Conservation (phyloP, 2,888 invertebrate species). For the Panopea generosa region DNA sequence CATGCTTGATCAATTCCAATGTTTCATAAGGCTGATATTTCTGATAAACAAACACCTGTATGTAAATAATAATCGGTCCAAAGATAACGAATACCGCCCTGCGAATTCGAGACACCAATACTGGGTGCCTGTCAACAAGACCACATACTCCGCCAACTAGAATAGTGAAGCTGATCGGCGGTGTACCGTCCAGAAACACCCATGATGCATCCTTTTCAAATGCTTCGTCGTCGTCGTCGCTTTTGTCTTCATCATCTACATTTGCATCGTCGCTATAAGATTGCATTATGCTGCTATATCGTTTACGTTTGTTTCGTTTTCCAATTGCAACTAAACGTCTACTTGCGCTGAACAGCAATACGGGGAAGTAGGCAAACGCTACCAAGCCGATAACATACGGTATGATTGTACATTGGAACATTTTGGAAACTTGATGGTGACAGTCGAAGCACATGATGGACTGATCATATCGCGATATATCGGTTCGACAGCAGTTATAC, state of each 20-base stretch:
- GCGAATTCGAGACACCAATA: constrained; percentile 29
- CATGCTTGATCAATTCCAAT: constrained; percentile 37
- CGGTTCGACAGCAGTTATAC: constrained; percentile 47
- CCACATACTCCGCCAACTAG: constrained; percentile 36
- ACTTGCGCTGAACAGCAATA: constrained; percentile 22
- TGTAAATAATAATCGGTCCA: constrained; percentile 31
- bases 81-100: constrained; percentile 24
- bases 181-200: constrained; percentile 32
- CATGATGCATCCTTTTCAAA: too few relatives aligned
- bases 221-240: background rate
- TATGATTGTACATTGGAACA: constrained; percentile 35
- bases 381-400: constrained; percentile 38
- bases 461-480: background rate
- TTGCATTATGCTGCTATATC: too few relatives aligned
- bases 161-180: constrained; percentile 31
- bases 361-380: constrained; percentile 43
- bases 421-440: constrained; percentile 13
- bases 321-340: background rate
- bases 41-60: constrained; percentile 34
- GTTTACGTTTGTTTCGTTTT: background rate
- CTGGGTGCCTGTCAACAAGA: constrained; percentile 21
- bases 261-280: too few relatives aligned
- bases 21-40: constrained; percentile 17
- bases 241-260: too few relatives aligned
- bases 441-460: constrained; percentile 17